These are phyloP conservation scores for Phoeniculus purpureus DNA, from an alignment of 2,797 vertebrate species.

Conservation along the genomic window DNA sequence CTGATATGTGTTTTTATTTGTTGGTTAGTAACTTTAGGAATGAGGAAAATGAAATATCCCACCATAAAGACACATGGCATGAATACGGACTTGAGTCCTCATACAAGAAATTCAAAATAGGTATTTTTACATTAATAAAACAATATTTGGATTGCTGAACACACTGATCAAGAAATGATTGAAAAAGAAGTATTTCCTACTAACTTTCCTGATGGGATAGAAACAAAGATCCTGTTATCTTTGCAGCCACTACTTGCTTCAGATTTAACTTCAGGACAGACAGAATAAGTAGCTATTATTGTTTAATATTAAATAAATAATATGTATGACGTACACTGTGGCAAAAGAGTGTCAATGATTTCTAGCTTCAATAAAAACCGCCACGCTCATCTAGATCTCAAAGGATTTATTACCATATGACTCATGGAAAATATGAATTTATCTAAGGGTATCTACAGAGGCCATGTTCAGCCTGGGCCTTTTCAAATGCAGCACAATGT, in stretches of 20 bases:
- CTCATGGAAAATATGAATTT: not conserved
- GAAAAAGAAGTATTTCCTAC: not conserved
- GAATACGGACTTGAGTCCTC: not conserved
- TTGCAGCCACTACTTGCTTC: not conserved
- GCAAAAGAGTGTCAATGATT: not conserved
- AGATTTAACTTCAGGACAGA: not conserved
- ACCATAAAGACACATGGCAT: not conserved
- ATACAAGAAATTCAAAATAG: not conserved
- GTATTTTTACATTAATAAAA: not conserved
- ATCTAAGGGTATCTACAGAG: not conserved
- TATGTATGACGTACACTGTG: not conserved
- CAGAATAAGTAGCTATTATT: not conserved
- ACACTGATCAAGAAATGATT: not conserved
- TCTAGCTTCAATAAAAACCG: not conserved
- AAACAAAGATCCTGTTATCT: not conserved
- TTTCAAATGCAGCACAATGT: not conserved
- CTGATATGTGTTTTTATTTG: fast-evolving
- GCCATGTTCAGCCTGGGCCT: not conserved
- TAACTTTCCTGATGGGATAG: not conserved
- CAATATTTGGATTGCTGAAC: not conserved
- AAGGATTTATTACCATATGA: not conserved
- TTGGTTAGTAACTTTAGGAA: not conserved
- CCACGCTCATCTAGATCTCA: not conserved
- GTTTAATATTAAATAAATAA: not conserved
- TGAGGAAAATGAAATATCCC: not conserved